Evolutionary conservation across 1,140 invertebrate species (phyloP), one percentile per base, ranked within the genome.

Genomic region (Vanessa tameamea): DNA sequence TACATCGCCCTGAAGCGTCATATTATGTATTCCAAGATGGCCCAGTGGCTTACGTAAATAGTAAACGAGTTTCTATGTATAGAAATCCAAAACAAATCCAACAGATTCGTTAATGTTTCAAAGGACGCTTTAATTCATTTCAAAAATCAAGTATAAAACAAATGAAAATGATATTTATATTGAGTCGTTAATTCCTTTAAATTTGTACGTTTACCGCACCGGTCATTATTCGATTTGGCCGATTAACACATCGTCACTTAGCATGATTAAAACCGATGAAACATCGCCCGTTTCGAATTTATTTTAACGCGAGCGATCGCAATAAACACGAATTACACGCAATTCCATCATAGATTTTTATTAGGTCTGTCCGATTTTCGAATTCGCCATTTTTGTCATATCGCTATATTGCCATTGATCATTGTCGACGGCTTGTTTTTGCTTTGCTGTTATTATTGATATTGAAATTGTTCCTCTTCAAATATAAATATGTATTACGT

Each of bases 241-340:
- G 74, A 77, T 48, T 63, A 86, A 88, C 81, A 85, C 82, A 79
- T 79, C 83, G 78, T 84, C 85, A 88, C 85, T 88, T 85, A 85
- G 84, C 78, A 73, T 82, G 85, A 88, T 88, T 88, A 88, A 88
- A 88, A 86, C 81, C 78, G 78, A 76, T 84, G 80, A 77, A 82
- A 80, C 79, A 75, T 43, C 65, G 78, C 69, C 73, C 59, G 73
- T 80, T 47, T 16, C 66, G 50, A 69, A 47, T 69, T 69, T 83
- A 82, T 82, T 83, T 82, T 75, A 83, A 75, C 65, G 63, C 23
- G 47, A 43, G 16, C 47, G 53, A 72, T 55, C 53, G 67, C 66
- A 64, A 75, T 78, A 75, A 75, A 78, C 55, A 75, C 65, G 50
- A 63, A 75, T 78, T 78, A 78, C 50, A 37, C 16, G 20, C 64